phyloP scores from a whole-genome alignment of 2,797 vertebrate species.

The Schizopygopsis pylzovi region DNA sequence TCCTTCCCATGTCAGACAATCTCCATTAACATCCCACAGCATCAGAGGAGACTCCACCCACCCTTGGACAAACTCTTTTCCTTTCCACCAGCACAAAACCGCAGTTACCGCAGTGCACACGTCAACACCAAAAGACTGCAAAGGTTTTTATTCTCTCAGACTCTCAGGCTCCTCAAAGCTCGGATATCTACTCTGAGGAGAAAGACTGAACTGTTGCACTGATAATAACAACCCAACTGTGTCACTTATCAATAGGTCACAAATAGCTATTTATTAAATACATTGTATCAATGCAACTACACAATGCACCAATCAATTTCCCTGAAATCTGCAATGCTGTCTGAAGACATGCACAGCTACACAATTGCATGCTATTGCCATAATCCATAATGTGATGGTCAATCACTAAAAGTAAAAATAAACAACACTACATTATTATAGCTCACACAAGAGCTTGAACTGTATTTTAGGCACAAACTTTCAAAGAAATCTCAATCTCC shows the following conservation, averaged over 20 bases:
- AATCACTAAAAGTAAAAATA: background rate
- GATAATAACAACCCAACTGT: background rate
- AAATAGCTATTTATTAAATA: background rate
- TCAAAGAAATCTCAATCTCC: background rate
- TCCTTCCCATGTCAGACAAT: background rate
- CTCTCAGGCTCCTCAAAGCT: background rate
- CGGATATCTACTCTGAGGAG: background rate
- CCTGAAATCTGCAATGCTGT: background rate
- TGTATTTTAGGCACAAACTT: background rate
- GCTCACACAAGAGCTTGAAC: background rate
- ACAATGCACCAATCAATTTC: background rate
- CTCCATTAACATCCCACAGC: background rate
- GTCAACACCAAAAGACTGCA: background rate
- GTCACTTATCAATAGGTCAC: background rate
- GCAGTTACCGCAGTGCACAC: background rate
- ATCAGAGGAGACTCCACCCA: background rate
- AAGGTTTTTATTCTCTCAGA: background rate
- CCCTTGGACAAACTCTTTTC: background rate
- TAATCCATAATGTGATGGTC: background rate
- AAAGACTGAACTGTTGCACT: constrained; percentile 3
- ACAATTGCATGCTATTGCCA: background rate
- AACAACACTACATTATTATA: background rate
- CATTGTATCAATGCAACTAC: background rate
- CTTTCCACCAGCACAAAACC: background rate
- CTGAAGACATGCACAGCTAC: background rate